These are phyloP conservation scores for Leptura quadrifasciata DNA, from an alignment of 2,888 invertebrate species.

Conservation along the genomic window DNA sequence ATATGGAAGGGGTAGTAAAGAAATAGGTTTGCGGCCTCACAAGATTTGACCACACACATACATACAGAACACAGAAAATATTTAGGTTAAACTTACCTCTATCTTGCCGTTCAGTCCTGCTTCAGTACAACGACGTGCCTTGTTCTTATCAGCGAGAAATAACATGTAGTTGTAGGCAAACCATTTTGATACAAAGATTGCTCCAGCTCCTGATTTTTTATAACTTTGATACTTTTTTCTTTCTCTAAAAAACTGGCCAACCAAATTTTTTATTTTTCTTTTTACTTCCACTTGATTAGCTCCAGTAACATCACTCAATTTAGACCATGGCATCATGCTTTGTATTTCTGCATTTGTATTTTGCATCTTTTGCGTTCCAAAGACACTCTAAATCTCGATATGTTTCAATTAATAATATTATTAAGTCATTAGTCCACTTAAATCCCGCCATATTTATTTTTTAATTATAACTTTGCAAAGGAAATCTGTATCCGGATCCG, in stretches of 20 bases:
- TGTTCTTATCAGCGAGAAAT: background rate
- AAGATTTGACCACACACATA: too few relatives aligned
- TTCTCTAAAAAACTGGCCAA: background rate
- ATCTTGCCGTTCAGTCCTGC: background rate
- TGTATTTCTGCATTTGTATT: constrained; percentile 10
- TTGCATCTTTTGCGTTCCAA: constrained; percentile 9
- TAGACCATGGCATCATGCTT: constrained; percentile 8
- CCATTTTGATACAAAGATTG: background rate
- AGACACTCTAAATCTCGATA: constrained; percentile 15
- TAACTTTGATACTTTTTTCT: background rate
- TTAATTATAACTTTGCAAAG: constrained; percentile 8
- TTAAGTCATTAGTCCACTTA: constrained; percentile 10
- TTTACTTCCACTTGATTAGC: background rate
- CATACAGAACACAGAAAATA: too few relatives aligned
- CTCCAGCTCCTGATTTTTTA: constrained; percentile 1
- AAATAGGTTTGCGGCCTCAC: too few relatives aligned
- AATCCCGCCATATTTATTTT: constrained; percentile 16
- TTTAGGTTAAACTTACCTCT: background rate
- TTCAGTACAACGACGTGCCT: background rate
- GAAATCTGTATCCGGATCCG: constrained; percentile 4
- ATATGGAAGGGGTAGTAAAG: too few relatives aligned
- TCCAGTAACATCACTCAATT: constrained; percentile 1
- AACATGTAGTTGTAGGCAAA: constrained; percentile 1
- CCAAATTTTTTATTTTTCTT: constrained; percentile 13
- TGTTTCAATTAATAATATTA: constrained; percentile 18